These are phyloP conservation scores for Heterochromis multidens DNA, from an alignment of 2,113 vertebrate species.

Conservation along the genomic window DNA sequence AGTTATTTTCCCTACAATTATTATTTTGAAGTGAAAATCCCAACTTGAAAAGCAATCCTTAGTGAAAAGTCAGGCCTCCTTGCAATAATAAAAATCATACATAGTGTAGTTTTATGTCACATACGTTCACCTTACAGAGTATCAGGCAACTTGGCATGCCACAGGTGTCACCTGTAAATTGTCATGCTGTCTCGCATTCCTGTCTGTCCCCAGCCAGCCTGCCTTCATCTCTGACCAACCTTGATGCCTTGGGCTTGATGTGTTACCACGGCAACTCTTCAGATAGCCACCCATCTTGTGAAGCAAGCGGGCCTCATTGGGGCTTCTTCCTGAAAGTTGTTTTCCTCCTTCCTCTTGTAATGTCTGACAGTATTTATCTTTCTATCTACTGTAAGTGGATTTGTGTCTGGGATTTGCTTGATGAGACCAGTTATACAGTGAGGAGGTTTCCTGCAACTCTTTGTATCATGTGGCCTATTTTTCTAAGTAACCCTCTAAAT, in stretches of 20 bases:
- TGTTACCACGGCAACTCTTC: slow-evolving; percentile 38
- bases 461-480: neutral
- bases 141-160: neutral
- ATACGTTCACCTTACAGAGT: neutral
- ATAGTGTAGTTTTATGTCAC: neutral
- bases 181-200: neutral
- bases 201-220: neutral
- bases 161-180: neutral
- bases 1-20: neutral
- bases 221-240: slow-evolving; percentile 1
- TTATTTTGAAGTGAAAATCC: neutral
- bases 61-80: neutral
- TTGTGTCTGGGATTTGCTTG: slow-evolving; percentile 23
- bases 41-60: neutral
- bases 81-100: neutral
- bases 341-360: slow-evolving; percentile 23
- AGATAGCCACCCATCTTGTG: slow-evolving; percentile 17
- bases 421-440: neutral
- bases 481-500: neutral
- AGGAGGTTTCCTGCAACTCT: slow-evolving; percentile 15
- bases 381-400: slow-evolving; percentile 39
- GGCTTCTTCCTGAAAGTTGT: slow-evolving; percentile 37
- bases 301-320: neutral
- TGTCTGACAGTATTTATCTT: slow-evolving; percentile 15
- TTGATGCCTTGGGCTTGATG: slow-evolving; percentile 12